A percentile compares a stretch with the other conserved stretches of the same genome.
phyloP scores from a whole-genome alignment of 2,888 invertebrate genomes.

The Drosophila tanythrix region DNA sequence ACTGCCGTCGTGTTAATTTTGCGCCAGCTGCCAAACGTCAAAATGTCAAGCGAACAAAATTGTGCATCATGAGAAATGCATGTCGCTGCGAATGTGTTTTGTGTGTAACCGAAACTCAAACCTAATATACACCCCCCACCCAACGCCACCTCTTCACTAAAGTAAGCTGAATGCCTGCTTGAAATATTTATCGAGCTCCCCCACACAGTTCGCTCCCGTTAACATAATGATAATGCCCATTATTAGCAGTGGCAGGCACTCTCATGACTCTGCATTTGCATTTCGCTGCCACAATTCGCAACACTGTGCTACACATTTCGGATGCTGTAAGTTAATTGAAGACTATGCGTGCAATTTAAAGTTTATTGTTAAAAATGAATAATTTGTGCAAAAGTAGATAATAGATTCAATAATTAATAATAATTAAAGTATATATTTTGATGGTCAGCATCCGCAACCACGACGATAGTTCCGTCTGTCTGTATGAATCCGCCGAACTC shows the following conservation, averaged over 20 bases:
- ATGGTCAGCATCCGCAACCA: neutral
- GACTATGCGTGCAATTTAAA: neutral
- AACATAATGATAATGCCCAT: conserved; percentile 70
- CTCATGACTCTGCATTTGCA: conserved; percentile 67
- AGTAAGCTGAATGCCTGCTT: conserved; percentile 42
- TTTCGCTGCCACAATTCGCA: conserved; percentile 46
- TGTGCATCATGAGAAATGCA: conserved; percentile 77
- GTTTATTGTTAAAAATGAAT: neutral
- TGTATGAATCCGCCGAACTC: neutral
- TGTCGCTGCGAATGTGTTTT: conserved; percentile 41
- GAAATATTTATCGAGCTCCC: conserved; percentile 69
- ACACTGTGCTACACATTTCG: conserved; percentile 41
- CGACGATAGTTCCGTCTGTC: neutral
- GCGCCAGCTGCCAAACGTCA: conserved; percentile 76
- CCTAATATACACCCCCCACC: conserved; percentile 15
- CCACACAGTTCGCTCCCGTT: conserved; percentile 24
- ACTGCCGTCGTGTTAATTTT: conserved; percentile 70
- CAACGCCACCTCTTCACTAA: neutral
- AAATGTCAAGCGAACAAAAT: conserved; percentile 78
- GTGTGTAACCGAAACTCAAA: conserved; percentile 32
- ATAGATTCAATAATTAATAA: no score
- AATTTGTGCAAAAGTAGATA: neutral
- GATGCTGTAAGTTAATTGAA: neutral
- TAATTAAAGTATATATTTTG: neutral
- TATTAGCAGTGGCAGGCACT: conserved; percentile 74